phyloP scores from a whole-genome alignment of 2,888 invertebrate genomes.

The Heliconius cydno region DNA sequence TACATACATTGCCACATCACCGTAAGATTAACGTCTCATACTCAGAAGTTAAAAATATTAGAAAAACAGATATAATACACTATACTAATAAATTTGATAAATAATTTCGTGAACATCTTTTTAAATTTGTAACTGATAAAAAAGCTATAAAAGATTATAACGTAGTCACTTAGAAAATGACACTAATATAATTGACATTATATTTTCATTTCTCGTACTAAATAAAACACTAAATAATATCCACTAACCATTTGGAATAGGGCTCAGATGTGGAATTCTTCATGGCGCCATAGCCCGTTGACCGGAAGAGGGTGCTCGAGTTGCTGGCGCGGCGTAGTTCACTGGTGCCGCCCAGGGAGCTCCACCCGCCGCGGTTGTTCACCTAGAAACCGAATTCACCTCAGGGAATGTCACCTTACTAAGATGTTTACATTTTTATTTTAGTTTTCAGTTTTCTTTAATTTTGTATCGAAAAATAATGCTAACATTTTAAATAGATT shows the following conservation, averaged over 20 bases:
- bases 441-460: not conserved
- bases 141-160: too few relatives aligned
- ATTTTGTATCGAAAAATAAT: not conserved
- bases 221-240: not conserved
- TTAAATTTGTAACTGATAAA: too few relatives aligned
- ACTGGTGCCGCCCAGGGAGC: slow-evolving; percentile 65
- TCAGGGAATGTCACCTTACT: not conserved
- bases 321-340: slow-evolving; percentile 68
- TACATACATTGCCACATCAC: not conserved
- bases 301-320: slow-evolving; percentile 60
- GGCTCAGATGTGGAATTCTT: slow-evolving; percentile 76
- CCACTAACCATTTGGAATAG: slow-evolving; percentile 69
- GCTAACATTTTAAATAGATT: not conserved
- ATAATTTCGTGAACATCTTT: too few relatives aligned
- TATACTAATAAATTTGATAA: not conserved
- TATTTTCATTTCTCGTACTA: not conserved
- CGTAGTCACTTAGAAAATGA: too few relatives aligned
- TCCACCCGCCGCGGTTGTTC: slow-evolving; percentile 78
- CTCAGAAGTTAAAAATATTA: not conserved
- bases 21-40: not conserved
- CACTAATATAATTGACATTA: not conserved
- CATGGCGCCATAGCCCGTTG: slow-evolving; percentile 76
- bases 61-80: not conserved
- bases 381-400: slow-evolving; percentile 57
- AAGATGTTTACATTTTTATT: not conserved